Evolutionary conservation across 2,113 vertebrate genomes (phyloP), one percentile per base, ranked within the genome.

Genomic region (Tichodroma muraria): DNA sequence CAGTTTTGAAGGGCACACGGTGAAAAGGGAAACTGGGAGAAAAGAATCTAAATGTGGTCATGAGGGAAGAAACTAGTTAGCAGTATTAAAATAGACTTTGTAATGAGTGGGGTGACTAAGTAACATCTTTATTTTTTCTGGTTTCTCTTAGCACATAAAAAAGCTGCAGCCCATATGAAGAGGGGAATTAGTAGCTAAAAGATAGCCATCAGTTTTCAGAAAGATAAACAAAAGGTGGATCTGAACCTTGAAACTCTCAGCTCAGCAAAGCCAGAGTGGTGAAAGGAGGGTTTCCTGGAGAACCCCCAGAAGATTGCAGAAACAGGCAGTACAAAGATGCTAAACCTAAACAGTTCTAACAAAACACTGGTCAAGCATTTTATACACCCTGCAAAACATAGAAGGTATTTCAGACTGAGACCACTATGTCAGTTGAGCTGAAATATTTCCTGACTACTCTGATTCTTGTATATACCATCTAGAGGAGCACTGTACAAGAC

Each of bases 81-180:
- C 65, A 30, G 50, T 64, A 52, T 80, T 76, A 49, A 85, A 92
- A 75, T 37, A 57, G 77, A 70, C 68, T 73, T 91, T 66, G 28
- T 57, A 61, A 65, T 54, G 50, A 80, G 45, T 38, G 59, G 52
- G 31, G 57, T 76, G 61, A 53, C 45, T 38, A 35, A n/a, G 89
- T 96, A 94, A 95, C 83, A 11, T 93, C 21, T 84, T 94, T 81
- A 38, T 94, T 92, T 90, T 88, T 87, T 93, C 78, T 91, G 49
- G 91, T 96, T 95, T 96, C 87, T 95, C 94, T 91, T 96, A 97
- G 93, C 90, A 53, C 70, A 8, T 96, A 69, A 60, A 89, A 94
- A 95, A 83, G 50, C 86, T 81, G 57, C 57, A 92, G 61, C 70
- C 93, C 70, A 4, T 69, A 42, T 82, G 93, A 95, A 92, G 93